Conservation (phyloP, 2,797 vertebrate genomes). For the Pogoniulus pusillus region DNA sequence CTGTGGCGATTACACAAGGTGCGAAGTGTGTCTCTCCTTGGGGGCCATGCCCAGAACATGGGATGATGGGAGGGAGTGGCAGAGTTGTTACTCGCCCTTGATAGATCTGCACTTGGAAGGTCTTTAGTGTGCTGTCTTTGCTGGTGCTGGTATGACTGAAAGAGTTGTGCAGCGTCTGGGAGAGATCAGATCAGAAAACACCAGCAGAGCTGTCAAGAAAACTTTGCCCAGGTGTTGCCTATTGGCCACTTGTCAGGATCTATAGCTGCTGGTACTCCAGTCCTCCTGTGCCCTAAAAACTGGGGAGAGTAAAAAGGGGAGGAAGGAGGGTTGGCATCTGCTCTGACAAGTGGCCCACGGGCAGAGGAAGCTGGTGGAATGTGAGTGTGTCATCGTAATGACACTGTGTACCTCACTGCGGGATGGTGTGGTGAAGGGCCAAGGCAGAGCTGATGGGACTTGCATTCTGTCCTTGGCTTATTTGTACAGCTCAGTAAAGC, state of each 20-base stretch:
- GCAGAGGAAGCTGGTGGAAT: neutral
- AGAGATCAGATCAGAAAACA: neutral
- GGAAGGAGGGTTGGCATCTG: neutral
- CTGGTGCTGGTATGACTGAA: neutral
- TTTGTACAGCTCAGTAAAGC: neutral
- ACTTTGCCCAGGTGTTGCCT: neutral
- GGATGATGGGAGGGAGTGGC: slow-evolving; percentile 35
- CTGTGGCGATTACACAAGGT: neutral
- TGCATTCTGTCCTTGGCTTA: neutral
- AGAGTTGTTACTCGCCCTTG: slow-evolving; percentile 52
- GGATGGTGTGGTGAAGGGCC: neutral
- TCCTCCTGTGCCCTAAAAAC: neutral
- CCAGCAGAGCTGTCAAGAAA: neutral
- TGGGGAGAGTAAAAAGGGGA: neutral
- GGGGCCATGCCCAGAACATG: neutral
- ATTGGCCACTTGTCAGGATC: neutral
- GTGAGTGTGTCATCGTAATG: neutral
- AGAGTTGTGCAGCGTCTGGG: neutral
- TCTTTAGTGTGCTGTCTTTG: neutral
- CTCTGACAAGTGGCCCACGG: neutral
- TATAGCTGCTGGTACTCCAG: neutral
- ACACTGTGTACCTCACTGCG: neutral
- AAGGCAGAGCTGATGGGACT: neutral
- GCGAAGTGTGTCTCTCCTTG: neutral
- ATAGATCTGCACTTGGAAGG: neutral